phyloP scores from a whole-genome alignment of 2,113 vertebrate species.

The Procavia capensis region DNA sequence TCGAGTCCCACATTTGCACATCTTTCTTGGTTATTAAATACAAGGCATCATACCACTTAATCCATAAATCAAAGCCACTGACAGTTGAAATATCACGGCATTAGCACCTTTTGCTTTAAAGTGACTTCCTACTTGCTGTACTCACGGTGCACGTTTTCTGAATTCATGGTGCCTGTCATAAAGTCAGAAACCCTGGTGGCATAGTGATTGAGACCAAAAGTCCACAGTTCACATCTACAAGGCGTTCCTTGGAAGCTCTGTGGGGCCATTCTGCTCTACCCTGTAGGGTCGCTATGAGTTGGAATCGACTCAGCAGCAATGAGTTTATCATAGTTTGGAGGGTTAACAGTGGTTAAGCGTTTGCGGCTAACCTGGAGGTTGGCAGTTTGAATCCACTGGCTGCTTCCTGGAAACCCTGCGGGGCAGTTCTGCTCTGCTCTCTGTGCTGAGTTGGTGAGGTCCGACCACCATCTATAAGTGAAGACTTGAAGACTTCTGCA shows the following conservation, averaged over 20 bases:
- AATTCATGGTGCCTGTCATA: not conserved
- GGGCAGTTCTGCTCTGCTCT: not conserved
- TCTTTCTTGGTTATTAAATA: not conserved
- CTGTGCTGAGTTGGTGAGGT: not conserved
- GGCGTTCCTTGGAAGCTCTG: too few relatives aligned
- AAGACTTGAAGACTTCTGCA: not conserved
- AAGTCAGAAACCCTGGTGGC: too few relatives aligned
- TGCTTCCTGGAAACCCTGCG: too few relatives aligned
- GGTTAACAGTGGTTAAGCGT: too few relatives aligned
- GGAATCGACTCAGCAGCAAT: too few relatives aligned
- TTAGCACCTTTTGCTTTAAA: not conserved
- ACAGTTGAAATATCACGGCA: slow-evolving; percentile 13
- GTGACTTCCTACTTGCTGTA: not conserved
- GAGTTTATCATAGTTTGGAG: too few relatives aligned
- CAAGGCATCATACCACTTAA: not conserved
- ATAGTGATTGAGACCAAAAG: too few relatives aligned
- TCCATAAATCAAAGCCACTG: slow-evolving; percentile 25
- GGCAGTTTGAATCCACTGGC: too few relatives aligned
- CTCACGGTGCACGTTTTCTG: not conserved
- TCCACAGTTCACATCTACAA: too few relatives aligned
- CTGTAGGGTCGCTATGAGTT: too few relatives aligned
- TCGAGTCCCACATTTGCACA: not conserved
- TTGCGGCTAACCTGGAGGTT: too few relatives aligned
- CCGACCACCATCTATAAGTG: not conserved
- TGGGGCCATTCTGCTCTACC: too few relatives aligned